A percentile compares a stretch with the other conserved stretches of the same genome.
Evolutionary conservation across 2,113 vertebrate species (phyloP).

Genomic region (Equus przewalskii): DNA sequence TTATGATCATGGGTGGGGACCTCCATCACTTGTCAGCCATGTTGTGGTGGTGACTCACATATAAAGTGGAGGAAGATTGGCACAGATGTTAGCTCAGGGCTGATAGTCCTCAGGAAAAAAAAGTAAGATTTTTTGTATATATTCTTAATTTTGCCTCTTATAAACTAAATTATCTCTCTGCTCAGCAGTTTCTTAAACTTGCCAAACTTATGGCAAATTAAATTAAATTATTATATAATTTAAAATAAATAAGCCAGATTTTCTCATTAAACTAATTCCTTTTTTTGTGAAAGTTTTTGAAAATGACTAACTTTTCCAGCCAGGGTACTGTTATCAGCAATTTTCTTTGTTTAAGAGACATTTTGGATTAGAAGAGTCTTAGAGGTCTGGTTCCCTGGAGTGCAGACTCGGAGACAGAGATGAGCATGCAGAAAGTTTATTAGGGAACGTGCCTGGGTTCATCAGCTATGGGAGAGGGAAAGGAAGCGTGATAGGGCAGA

Average conservation of each 20-base stretch:
- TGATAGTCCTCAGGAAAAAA: too few relatives aligned
- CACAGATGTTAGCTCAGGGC: too few relatives aligned
- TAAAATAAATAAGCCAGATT: background rate
- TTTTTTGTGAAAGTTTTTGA: background rate
- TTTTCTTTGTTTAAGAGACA: background rate
- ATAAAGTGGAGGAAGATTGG: too few relatives aligned
- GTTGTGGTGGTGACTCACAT: too few relatives aligned
- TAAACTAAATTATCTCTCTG: background rate
- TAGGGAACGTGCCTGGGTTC: background rate
- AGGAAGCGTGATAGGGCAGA: background rate
- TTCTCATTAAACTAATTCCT: background rate
- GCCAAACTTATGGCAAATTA: background rate
- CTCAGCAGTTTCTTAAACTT: background rate
- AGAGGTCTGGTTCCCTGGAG: background rate
- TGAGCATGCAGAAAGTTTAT: background rate
- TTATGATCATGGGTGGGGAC: too few relatives aligned
- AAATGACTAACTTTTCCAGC: background rate
- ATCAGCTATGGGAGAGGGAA: rapidly evolving
- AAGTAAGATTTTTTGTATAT: background rate
- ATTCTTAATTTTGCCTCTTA: background rate
- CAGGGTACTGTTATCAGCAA: background rate
- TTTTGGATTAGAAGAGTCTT: background rate
- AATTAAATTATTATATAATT: background rate
- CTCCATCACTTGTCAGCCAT: too few relatives aligned
- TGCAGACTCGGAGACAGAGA: background rate